These are phyloP conservation scores for Adineta ricciae DNA, from an alignment of 2,888 invertebrate species.

Conservation along the genomic window DNA sequence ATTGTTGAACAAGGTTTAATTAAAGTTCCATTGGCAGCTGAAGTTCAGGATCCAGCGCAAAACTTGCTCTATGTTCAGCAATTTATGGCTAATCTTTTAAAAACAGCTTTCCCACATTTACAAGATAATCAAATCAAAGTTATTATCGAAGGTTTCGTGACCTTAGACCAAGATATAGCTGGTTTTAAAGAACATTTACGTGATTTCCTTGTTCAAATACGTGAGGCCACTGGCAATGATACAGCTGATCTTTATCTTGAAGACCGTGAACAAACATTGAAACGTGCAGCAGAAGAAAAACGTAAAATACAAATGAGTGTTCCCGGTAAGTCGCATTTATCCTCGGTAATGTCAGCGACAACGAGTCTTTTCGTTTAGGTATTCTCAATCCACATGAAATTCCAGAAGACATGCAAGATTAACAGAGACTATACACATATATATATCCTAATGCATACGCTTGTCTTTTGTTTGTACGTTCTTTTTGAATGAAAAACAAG, in stretches of 20 bases:
- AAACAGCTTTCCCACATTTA: conserved; percentile 88
- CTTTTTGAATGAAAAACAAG: conserved; percentile 6
- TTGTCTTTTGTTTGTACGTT: conserved; percentile 15
- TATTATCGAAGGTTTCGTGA: conserved; percentile 76
- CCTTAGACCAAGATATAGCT: conserved; percentile 86
- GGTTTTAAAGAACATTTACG: conserved; percentile 96
- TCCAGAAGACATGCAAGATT: conserved; percentile 86
- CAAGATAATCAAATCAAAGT: conserved; percentile 75
- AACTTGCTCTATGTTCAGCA: conserved; percentile 60
- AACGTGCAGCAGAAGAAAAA: conserved; percentile 82
- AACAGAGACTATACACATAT: conserved; percentile 30
- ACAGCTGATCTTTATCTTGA: conserved; percentile 92
- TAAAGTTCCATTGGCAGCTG: conserved; percentile 63
- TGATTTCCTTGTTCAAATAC: conserved; percentile 97
- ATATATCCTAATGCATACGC: not conserved
- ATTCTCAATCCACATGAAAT: conserved; percentile 89
- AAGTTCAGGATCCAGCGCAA: conserved; percentile 41
- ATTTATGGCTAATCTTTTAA: conserved; percentile 82
- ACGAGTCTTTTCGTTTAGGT: conserved; percentile 53
- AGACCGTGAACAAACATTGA: conserved; percentile 79
- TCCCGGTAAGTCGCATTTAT: conserved; percentile 52
- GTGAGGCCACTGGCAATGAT: conserved; percentile 95
- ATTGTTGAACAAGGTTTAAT: conserved; percentile 81
- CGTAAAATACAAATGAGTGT: conserved; percentile 80
- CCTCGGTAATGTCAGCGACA: too few relatives aligned